Evolutionary conservation across 2,797 vertebrate species (phyloP).

Genomic region (Spatula clypeata): DNA sequence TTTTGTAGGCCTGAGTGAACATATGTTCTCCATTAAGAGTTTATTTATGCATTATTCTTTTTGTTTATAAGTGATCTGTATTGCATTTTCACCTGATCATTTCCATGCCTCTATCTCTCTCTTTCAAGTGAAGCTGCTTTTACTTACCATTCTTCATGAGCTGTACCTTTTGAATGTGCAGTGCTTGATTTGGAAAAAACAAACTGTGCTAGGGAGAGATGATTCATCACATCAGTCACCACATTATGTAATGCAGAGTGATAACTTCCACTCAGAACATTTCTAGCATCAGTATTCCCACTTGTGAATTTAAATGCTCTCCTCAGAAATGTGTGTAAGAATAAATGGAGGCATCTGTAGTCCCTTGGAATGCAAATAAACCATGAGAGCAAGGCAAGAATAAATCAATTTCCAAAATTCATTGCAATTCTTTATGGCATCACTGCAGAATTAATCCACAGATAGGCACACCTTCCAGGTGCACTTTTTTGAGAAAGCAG

Average conservation of each 20-base stretch:
- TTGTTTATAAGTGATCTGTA: not conserved
- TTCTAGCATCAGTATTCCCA: not conserved
- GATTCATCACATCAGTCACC: constrained; percentile 30
- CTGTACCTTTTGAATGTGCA: not conserved
- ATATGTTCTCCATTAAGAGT: not conserved
- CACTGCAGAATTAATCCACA: not conserved
- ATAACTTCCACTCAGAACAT: not conserved
- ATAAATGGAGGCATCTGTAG: not conserved
- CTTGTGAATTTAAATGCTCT: not conserved
- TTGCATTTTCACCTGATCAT: not conserved
- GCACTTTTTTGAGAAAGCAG: not conserved
- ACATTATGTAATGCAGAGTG: not conserved
- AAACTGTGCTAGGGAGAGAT: not conserved
- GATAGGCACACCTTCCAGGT: not conserved
- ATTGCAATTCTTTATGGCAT: not conserved
- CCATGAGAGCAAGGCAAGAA: not conserved
- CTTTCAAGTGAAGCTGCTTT: not conserved
- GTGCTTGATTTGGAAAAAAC: not conserved
- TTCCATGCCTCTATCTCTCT: not conserved
- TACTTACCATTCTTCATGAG: not conserved
- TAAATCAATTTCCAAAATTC: not conserved
- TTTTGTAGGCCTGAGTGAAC: not conserved
- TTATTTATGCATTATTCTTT: not conserved
- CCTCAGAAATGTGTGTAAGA: not conserved
- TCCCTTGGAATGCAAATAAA: not conserved